These are phyloP conservation scores for Pedicia rivosa DNA, from an alignment of 2,888 invertebrate species.

Conservation along the genomic window DNA sequence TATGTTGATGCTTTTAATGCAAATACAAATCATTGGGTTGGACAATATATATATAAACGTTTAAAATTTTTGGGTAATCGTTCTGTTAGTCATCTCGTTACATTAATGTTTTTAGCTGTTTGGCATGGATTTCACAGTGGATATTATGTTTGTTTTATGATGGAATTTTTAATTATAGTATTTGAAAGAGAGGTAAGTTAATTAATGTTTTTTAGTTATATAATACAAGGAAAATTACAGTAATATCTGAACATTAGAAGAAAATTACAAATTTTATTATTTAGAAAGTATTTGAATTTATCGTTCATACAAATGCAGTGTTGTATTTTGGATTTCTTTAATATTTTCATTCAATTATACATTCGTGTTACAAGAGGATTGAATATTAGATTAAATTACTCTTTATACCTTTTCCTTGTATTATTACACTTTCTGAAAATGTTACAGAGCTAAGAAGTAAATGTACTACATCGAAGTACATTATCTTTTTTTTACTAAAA, in stretches of 20 bases:
- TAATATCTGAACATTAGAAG: background rate
- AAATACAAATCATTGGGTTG: slow-evolving; percentile 91
- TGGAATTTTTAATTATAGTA: slow-evolving; percentile 77
- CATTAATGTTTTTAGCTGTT: slow-evolving; percentile 74
- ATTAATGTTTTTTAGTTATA: no score
- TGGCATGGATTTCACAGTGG: slow-evolving; percentile 96
- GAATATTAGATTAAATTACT: no score
- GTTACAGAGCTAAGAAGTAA: no score
- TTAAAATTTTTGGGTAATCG: slow-evolving; percentile 79
- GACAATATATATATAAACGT: slow-evolving; percentile 86
- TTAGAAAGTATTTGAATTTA: slow-evolving; percentile 1
- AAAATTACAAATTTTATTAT: background rate
- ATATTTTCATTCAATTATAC: no score
- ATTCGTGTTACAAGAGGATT: no score
- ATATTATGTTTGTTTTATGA: slow-evolving; percentile 82
- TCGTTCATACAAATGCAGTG: background rate
- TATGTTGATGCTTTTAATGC: slow-evolving; percentile 88
- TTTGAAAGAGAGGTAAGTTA: slow-evolving; percentile 65
- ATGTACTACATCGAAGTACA: no score
- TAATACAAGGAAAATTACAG: no score
- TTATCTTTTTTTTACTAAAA: no score
- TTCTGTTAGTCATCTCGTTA: slow-evolving; percentile 61
- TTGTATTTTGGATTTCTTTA: background rate
- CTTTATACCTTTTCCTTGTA: no score
- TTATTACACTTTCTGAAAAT: no score